Evolutionary conservation across 2,113 vertebrate genomes (phyloP).

Genomic region (Ursus arctos): DNA sequence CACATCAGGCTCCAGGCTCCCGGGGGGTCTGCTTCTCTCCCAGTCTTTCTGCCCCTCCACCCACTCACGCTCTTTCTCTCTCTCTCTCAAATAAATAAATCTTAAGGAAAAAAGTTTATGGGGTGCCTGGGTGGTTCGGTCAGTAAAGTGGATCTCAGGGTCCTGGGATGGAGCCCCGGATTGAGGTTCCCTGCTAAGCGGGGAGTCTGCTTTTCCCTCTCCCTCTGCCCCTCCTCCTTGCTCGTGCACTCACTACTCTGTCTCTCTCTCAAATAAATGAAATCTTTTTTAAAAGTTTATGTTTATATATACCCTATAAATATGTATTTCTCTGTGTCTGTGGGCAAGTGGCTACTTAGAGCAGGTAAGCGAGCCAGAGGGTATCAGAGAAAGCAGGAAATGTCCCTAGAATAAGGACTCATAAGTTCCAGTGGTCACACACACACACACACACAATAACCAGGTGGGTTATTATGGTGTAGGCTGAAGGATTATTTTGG

Average conservation of each 20-base stretch:
- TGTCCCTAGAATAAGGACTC: not conserved
- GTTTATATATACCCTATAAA: not conserved
- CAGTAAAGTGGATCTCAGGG: no score
- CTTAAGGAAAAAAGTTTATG: no score
- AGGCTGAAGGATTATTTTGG: not conserved
- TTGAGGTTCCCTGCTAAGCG: no score
- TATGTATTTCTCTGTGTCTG: not conserved
- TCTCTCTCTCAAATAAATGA: not conserved
- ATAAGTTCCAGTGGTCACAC: not conserved
- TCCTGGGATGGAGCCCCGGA: no score
- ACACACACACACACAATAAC: not conserved
- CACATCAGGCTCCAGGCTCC: no score
- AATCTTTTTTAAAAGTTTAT: not conserved
- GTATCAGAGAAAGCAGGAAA: slow-evolving; percentile 1
- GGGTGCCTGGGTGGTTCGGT: no score
- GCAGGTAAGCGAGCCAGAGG: not conserved
- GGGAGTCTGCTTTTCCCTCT: no score
- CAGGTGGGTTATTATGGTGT: not conserved
- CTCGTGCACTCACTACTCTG: not conserved
- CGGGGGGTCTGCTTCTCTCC: no score
- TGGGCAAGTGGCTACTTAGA: not conserved
- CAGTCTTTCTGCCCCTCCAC: no score
- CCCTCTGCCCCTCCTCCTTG: not conserved
- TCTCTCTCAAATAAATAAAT: no score
- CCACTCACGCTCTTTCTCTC: no score